A percentile compares a stretch with the other conserved stretches of the same genome.
phyloP scores from a whole-genome alignment of 2,888 invertebrate genomes.

The Drosophila buzzatii region DNA sequence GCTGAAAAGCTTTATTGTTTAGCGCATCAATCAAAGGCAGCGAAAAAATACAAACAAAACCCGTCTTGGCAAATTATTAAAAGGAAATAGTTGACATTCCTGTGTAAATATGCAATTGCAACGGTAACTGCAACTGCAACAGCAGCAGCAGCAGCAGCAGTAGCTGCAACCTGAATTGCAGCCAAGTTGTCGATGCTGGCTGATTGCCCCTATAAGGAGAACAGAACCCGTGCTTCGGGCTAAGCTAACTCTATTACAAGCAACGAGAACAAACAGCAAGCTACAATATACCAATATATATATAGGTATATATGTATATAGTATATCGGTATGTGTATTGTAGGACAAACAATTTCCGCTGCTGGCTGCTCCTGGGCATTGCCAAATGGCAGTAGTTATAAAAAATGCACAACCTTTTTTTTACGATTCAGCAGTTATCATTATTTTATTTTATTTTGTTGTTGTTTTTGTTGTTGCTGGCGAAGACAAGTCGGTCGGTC shows the following conservation, averaged over 20 bases:
- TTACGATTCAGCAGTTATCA: conserved; percentile 73
- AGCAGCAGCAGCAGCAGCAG: conserved; percentile 11
- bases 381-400: conserved; percentile 58
- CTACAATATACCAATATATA: conserved; percentile 6
- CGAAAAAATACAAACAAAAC: conserved; percentile 29
- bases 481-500: conserved; percentile 64
- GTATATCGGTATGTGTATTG: background rate
- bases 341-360: conserved; percentile 75
- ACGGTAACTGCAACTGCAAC: conserved; percentile 73
- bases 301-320: background rate
- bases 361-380: conserved; percentile 43
- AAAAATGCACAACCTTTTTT: conserved; percentile 54
- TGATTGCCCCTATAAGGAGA: conserved; percentile 82
- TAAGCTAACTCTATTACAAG: conserved; percentile 77
- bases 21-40: conserved; percentile 33
- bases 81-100: conserved; percentile 81
- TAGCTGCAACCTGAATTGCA: conserved; percentile 69
- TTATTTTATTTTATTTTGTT: conserved; percentile 65
- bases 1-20: conserved; percentile 44
- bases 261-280: conserved; percentile 60
- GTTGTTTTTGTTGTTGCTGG: conserved; percentile 16
- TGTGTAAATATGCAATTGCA: conserved; percentile 73
- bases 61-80: conserved; percentile 73
- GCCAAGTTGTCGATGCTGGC: conserved; percentile 72
- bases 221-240: conserved; percentile 50